Conservation (phyloP, 2,888 invertebrate species). For the Oscheius sp. region DNA sequence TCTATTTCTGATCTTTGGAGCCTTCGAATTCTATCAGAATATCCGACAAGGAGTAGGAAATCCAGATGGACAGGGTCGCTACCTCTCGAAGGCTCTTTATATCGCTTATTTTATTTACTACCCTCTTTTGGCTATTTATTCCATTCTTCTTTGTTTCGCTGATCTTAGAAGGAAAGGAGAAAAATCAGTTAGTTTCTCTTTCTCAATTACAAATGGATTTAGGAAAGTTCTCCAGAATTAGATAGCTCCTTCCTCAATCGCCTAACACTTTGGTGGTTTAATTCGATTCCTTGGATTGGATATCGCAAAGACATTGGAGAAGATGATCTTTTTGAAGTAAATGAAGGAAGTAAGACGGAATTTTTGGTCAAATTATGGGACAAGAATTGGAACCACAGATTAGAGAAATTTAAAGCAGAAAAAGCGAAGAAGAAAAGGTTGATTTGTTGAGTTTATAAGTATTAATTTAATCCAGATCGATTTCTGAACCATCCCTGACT, state of each 20-base stretch:
- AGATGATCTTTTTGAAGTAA: constrained; percentile 61
- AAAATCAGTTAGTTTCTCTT: too few relatives aligned
- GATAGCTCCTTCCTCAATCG: constrained; percentile 59
- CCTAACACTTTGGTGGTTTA: constrained; percentile 66
- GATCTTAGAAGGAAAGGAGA: background rate
- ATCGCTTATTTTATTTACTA: too few relatives aligned
- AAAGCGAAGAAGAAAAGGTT: background rate
- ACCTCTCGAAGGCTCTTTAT: too few relatives aligned
- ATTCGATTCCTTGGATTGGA: constrained; percentile 54
- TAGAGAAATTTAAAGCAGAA: constrained; percentile 32
- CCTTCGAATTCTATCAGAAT: too few relatives aligned
- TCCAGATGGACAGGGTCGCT: too few relatives aligned
- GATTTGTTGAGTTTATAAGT: background rate
- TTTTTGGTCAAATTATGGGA: constrained; percentile 56
- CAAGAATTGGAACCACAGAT: constrained; percentile 52
- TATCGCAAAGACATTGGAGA: constrained; percentile 42
- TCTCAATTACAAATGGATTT: background rate
- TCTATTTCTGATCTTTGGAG: too few relatives aligned
- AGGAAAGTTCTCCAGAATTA: constrained; percentile 54
- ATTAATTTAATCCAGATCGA: too few relatives aligned
- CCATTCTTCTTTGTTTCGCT: too few relatives aligned
- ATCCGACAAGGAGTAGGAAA: too few relatives aligned
- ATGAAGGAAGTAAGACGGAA: constrained; percentile 48
- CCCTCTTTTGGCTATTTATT: too few relatives aligned
- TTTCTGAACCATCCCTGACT: constrained; percentile 81